Conservation (phyloP, 2,113 vertebrate species). For the Pleuronectes platessa region DNA sequence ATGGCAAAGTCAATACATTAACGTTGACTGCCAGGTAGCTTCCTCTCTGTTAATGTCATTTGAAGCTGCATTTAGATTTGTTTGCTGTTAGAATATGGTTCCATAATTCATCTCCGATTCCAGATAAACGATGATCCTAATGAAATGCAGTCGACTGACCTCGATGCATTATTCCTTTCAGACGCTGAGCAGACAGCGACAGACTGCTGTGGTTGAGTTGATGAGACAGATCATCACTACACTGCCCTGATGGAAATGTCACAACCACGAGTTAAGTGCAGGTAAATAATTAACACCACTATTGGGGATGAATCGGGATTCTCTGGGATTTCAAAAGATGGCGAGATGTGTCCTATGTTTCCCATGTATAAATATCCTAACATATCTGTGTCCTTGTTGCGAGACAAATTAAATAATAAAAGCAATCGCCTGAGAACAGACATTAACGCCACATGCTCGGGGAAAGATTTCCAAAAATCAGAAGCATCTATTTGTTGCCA, state of each 20-base stretch:
- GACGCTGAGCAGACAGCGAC: slow-evolving; percentile 1
- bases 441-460: background rate
- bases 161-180: background rate
- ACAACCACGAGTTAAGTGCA: background rate
- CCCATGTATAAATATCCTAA: background rate
- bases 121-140: slow-evolving; percentile 2
- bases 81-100: background rate
- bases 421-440: no score
- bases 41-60: background rate
- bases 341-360: background rate
- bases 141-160: slow-evolving; percentile 24
- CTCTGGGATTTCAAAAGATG: background rate
- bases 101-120: background rate
- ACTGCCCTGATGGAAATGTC: background rate
- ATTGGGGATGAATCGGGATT: background rate
- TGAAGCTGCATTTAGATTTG: background rate
- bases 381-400: no score
- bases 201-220: slow-evolving; percentile 3
- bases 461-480: background rate
- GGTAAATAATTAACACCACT: background rate
- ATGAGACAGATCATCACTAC: background rate
- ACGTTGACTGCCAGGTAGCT: slow-evolving; percentile 21
- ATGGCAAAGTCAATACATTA: slow-evolving; percentile 35
- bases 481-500: background rate
- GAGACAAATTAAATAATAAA: no score